phyloP scores from a whole-genome alignment of 2,888 invertebrate species.

The Spisula solida region DNA sequence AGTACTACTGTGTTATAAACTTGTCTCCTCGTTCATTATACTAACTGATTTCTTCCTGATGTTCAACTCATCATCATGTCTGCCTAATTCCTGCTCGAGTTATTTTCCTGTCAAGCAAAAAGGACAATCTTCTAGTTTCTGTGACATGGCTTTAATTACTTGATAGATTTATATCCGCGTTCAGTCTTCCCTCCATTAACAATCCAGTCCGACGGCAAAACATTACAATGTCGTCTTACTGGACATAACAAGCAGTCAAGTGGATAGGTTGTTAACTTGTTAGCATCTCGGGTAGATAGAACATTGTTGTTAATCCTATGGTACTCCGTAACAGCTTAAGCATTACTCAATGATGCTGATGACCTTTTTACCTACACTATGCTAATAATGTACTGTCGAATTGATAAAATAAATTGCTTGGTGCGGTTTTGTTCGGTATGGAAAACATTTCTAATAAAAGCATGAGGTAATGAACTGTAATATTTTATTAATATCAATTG shows the following conservation, averaged over 20 bases:
- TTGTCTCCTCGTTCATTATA: background rate
- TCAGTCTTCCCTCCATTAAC: background rate
- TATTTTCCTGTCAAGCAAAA: conserved; percentile 1
- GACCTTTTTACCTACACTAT: too few species aligned
- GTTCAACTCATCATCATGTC: background rate
- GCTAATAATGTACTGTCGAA: too few species aligned
- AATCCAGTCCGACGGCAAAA: background rate
- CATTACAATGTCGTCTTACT: background rate
- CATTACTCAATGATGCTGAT: too few species aligned
- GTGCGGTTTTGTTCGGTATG: too few species aligned
- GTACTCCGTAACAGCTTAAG: too few species aligned
- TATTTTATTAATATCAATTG: too few species aligned
- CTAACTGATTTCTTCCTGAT: background rate
- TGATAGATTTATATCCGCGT: conserved; percentile 7
- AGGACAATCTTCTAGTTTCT: background rate
- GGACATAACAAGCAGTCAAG: background rate
- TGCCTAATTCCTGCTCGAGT: background rate
- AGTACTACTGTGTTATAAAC: background rate
- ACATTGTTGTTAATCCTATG: too few species aligned
- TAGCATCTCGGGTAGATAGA: too few species aligned
- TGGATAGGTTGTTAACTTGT: too few species aligned
- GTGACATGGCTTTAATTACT: background rate
- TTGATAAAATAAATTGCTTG: too few species aligned
- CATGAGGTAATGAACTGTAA: too few species aligned
- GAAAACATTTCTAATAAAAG: too few species aligned